These are phyloP conservation scores for Agrochola circellaris DNA, from an alignment of 2,888 invertebrate genomes.

Conservation along the genomic window DNA sequence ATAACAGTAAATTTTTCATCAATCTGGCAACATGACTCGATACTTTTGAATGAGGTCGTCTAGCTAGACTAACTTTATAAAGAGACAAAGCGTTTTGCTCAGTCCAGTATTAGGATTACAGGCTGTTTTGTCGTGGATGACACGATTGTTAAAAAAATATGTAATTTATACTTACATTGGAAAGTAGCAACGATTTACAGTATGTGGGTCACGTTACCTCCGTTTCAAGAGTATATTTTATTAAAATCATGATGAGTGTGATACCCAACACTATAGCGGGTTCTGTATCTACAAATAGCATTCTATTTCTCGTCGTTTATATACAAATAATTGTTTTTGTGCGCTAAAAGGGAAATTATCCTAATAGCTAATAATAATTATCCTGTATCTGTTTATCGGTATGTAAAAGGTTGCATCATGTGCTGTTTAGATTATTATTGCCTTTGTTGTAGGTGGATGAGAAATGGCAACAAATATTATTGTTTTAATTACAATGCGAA, in stretches of 20 bases:
- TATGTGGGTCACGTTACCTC: slow-evolving; percentile 76
- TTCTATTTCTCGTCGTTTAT: not conserved
- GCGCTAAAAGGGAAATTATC: not conserved
- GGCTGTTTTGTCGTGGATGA: slow-evolving; percentile 48
- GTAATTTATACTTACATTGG: slow-evolving; percentile 74
- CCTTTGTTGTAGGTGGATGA: not conserved
- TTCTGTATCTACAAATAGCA: slow-evolving; percentile 38
- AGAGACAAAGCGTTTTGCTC: slow-evolving; percentile 49
- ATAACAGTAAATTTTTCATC: slow-evolving; percentile 49
- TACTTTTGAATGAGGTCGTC: slow-evolving; percentile 54
- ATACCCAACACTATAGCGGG: slow-evolving; percentile 9
- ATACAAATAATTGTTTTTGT: not conserved
- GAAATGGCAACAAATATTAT: not conserved
- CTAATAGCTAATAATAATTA: not conserved
- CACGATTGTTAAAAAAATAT: slow-evolving; percentile 69
- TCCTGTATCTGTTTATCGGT: slow-evolving; percentile 16
- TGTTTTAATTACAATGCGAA: not conserved
- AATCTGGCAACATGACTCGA: slow-evolving; percentile 54
- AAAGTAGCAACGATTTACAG: slow-evolving; percentile 75
- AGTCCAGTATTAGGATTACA: slow-evolving; percentile 55
- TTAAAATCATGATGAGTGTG: slow-evolving; percentile 55
- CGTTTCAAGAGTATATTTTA: slow-evolving; percentile 72
- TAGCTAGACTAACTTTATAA: slow-evolving; percentile 47
- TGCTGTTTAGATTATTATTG: not conserved
- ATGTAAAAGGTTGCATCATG: slow-evolving; percentile 3